A percentile compares a stretch with the other conserved stretches of the same genome.
Evolutionary conservation across 2,888 invertebrate genomes (phyloP).

Genomic region (Vesta saturnalis): DNA sequence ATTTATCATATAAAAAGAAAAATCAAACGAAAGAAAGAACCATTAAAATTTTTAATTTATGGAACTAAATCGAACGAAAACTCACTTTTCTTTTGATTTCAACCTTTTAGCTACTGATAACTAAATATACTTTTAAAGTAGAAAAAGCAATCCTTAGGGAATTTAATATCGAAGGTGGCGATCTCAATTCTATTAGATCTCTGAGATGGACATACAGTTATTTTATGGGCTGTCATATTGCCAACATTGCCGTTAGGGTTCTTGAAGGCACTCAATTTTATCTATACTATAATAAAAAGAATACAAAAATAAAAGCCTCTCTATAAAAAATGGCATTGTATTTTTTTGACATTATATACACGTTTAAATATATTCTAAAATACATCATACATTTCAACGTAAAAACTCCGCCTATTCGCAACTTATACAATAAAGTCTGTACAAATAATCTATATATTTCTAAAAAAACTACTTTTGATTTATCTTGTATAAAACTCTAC

Average conservation of each 20-base stretch:
- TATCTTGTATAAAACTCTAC: slow-evolving; percentile 63
- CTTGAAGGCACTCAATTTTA: slow-evolving; percentile 25
- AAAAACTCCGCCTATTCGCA: slow-evolving; percentile 54
- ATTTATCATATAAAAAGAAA: slow-evolving; percentile 44
- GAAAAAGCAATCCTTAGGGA: slow-evolving; percentile 50
- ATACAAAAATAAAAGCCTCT: slow-evolving; percentile 21
- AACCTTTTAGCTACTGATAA: slow-evolving; percentile 16
- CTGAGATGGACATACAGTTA: slow-evolving; percentile 60
- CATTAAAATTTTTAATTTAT: slow-evolving; percentile 27
- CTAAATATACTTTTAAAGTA: slow-evolving; percentile 27
- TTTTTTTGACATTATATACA: slow-evolving; percentile 59
- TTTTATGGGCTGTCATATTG: slow-evolving; percentile 63
- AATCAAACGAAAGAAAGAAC: slow-evolving; percentile 18
- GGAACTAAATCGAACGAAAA: background rate
- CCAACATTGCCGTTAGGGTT: slow-evolving; percentile 50
- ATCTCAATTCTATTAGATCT: slow-evolving; percentile 59
- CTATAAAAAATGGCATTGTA: slow-evolving; percentile 51
- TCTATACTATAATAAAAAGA: slow-evolving; percentile 12
- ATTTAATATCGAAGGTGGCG: slow-evolving; percentile 58
- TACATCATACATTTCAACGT: slow-evolving; percentile 60
- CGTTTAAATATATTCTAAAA: slow-evolving; percentile 57
- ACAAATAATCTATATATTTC: slow-evolving; percentile 59
- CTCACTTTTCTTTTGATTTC: background rate
- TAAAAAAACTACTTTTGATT: slow-evolving; percentile 64
- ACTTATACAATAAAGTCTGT: slow-evolving; percentile 55